A percentile compares a stretch with the other conserved stretches of the same genome.
These are phyloP conservation scores for Orthosia gothica DNA, from an alignment of 2,888 invertebrate species.

Conservation along the genomic window DNA sequence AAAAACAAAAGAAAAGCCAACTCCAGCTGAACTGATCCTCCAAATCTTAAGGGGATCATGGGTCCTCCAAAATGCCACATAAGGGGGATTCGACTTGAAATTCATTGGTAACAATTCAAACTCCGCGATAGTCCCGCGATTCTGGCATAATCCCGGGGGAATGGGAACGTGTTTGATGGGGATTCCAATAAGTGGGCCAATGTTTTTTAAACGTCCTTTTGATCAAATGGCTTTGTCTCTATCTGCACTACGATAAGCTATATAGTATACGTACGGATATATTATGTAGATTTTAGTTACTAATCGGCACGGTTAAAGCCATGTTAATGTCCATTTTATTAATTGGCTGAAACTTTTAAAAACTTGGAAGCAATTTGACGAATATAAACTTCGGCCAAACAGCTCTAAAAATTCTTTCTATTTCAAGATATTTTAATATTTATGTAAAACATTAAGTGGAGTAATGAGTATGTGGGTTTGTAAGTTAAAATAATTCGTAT, in stretches of 20 bases:
- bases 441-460: background rate
- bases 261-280: background rate
- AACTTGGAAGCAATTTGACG: background rate
- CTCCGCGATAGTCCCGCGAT: slow-evolving; percentile 48
- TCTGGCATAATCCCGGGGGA: slow-evolving; percentile 53
- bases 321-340: no score
- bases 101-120: slow-evolving; percentile 71
- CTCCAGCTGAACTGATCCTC: slow-evolving; percentile 44
- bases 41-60: slow-evolving; percentile 63
- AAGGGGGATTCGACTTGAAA: slow-evolving; percentile 61
- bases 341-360: background rate
- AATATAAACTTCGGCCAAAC: background rate
- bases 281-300: background rate
- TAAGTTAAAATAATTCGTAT: slow-evolving; percentile 3
- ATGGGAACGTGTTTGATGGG: slow-evolving; percentile 51
- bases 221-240: slow-evolving; percentile 17
- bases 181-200: slow-evolving; percentile 31
- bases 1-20: slow-evolving; percentile 58
- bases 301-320: no score
- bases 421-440: background rate
- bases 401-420: no score
- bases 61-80: slow-evolving; percentile 59
- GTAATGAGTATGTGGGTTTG: background rate
- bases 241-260: background rate
- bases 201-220: slow-evolving; percentile 45